Conservation (phyloP, 2,113 vertebrate genomes). For the Hydrochoerus hydrochaeris region DNA sequence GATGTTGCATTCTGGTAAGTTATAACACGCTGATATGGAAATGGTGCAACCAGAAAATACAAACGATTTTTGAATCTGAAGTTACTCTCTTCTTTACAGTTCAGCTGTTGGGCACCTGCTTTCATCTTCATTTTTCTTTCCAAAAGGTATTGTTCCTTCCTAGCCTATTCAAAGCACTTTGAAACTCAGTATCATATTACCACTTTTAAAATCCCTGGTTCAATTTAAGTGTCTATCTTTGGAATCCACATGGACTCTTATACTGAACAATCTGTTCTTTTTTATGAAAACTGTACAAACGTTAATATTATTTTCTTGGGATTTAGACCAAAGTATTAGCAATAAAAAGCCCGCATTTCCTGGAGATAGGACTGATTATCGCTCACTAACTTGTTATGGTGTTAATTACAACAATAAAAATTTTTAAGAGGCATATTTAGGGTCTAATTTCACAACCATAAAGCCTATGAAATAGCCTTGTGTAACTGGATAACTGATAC, state of each 20-base stretch:
- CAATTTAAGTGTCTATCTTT: background rate
- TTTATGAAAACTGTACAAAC: slow-evolving; percentile 23
- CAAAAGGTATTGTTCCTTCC: background rate
- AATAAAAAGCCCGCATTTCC: slow-evolving; percentile 33
- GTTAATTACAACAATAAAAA: background rate
- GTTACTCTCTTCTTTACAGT: background rate
- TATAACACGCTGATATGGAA: background rate
- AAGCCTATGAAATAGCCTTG: background rate
- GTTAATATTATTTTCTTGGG: slow-evolving; percentile 46
- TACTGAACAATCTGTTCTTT: slow-evolving; percentile 19
- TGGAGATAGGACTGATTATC: background rate
- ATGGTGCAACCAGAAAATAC: slow-evolving; percentile 30
- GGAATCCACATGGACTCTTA: background rate
- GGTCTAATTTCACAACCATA: slow-evolving; percentile 22
- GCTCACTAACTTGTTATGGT: background rate
- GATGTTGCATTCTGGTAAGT: background rate
- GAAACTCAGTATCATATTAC: background rate
- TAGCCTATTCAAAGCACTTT: background rate
- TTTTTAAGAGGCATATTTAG: background rate
- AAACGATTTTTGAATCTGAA: background rate
- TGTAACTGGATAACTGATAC: background rate
- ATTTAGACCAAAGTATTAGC: slow-evolving; percentile 47
- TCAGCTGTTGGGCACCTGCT: background rate
- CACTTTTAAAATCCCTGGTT: background rate
- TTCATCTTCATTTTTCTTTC: slow-evolving; percentile 6